Base-by-base conservation (phyloP, 2,888 invertebrate species). In the Hydraecia micacea region DNA sequence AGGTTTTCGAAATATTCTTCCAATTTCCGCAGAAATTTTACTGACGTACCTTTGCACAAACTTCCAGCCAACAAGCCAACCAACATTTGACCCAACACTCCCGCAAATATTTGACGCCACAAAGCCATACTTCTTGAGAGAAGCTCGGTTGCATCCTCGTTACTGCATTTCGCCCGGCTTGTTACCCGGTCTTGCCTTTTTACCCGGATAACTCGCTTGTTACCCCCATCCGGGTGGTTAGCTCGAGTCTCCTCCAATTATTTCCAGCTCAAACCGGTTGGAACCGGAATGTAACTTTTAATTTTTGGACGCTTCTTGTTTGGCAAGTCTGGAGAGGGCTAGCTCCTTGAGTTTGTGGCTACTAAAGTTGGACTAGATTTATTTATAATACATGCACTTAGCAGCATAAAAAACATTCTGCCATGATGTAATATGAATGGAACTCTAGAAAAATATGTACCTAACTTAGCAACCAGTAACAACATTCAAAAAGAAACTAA, bases 241-340 rank as follows among this genome's bases (percentile, higher is more conserved):
- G 91, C 93, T 96, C 89, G 94, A 96, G 95, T 93, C 95, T 96
- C 93, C 95, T 96, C 94, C 96, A 96, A 96, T 96, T 96, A 96
- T 94, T 91, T 93, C 92, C 92, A 93, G 92, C 92, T 93, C 93
- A 92, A 96, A 94, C 95, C 92, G 91, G 92, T 85, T 92, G 93
- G 93, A 94, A 94, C 89, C 85, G 91, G 91, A 87, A 91, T 93
- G 92, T 90, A 93, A 94, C 94, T 90, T 92, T 91, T 89, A 91
- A 90, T 90, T 90, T 91, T 91, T 87, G 87, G 86, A 85, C 80
- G 81, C 79, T 89, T 88, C 83, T 83, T 87, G 85, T 87, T 86
- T 75, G 75, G 75, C 25, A 79, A 82, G 72, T 81, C 77, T 88
- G 68, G 62, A 81, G 81, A 39, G 68, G 78, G 52, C 39, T 75